Evolutionary conservation across 2,888 invertebrate species (phyloP), one percentile per base, ranked within the genome.

Genomic region (Yponomeuta plumbellus): DNA sequence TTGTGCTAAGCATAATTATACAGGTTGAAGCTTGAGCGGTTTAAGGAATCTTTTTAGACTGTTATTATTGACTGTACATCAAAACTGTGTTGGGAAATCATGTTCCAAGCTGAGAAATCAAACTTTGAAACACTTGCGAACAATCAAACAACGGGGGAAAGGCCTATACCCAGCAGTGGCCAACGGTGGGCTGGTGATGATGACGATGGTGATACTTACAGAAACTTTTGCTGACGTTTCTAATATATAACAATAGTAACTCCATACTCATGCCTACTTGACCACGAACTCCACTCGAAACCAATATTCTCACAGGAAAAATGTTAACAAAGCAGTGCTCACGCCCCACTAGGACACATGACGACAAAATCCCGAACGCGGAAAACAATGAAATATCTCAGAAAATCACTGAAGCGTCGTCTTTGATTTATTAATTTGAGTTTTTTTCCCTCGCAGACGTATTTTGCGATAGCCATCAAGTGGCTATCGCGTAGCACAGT

Each of bases 331-430:
- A 8, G n/a, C 21, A 39, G 17, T 6, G 21, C 44, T 39, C 44
- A 39, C 22, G 11, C 20, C 20, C 40, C 39, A 13, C 21, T n/a
- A 62, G 62, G 17, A 39, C 63, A 63, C 63, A 63, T 63, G 63
- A 63, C 63, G 44, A 34, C 17, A 23, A 26, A 57, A 57, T 20
- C 34, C 67, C 72, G 5, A 17, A 13, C 44, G 44, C 76, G 80
- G 81, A 87, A 86, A 88, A 88, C 84, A 82, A 76, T 68, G 77
- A 74, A 70, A 71, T 74, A 72, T 72, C 88, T 89, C 70, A 72
- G 81, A 73, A 82, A 87, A 66, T 68, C 86, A 89, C 71, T 76
- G 83, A 83, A 73, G 80, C 89, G 83, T 75, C 83, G 76, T 85
- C 85, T 83, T 77, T 76, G 22, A 56, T 65, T 56, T 52, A 52